These are phyloP conservation scores for Abscondita cerata DNA, from an alignment of 2,888 invertebrate genomes.

Conservation along the genomic window DNA sequence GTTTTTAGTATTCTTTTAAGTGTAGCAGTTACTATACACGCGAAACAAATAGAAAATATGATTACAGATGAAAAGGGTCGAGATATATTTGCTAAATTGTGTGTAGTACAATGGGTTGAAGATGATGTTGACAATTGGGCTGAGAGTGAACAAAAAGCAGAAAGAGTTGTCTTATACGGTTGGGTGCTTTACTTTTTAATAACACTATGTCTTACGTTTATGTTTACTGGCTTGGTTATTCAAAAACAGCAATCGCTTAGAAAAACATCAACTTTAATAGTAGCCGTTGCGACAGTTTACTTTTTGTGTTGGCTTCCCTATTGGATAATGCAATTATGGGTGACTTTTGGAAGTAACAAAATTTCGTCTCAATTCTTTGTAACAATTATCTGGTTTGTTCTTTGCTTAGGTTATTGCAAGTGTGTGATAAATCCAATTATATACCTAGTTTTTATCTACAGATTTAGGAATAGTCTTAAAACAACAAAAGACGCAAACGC, in stretches of 20 bases:
- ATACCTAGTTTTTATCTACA: conserved; percentile 92
- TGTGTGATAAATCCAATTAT: conserved; percentile 93
- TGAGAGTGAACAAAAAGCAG: conserved; percentile 52
- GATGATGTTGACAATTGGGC: conserved; percentile 37
- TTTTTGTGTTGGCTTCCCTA: conserved; percentile 93
- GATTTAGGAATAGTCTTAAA: conserved; percentile 93
- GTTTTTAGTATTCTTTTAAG: conserved; percentile 84
- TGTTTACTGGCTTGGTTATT: conserved; percentile 89
- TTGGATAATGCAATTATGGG: conserved; percentile 88
- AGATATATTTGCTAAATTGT: conserved; percentile 42
- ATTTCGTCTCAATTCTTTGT: conserved; percentile 65
- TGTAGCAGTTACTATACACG: conserved; percentile 88
- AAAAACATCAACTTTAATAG: conserved; percentile 88
- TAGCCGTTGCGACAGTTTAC: conserved; percentile 91
- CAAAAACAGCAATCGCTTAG: conserved; percentile 83
- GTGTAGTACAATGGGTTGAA: conserved; percentile 52
- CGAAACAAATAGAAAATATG: conserved; percentile 58
- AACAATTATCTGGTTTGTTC: conserved; percentile 84
- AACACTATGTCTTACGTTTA: conserved; percentile 82
- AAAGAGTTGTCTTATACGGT: conserved; percentile 87
- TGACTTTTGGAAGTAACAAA: conserved; percentile 68
- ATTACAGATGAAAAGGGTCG: conserved; percentile 36
- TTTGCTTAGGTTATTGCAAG: conserved; percentile 85
- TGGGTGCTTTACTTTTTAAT: conserved; percentile 88
- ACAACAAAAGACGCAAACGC: conserved; percentile 91